Percentiles rank a stretch among this genome's conserved stretches.
phyloP scores from a whole-genome alignment of 2,888 invertebrate species.

The Acrocyrtus sp. region DNA sequence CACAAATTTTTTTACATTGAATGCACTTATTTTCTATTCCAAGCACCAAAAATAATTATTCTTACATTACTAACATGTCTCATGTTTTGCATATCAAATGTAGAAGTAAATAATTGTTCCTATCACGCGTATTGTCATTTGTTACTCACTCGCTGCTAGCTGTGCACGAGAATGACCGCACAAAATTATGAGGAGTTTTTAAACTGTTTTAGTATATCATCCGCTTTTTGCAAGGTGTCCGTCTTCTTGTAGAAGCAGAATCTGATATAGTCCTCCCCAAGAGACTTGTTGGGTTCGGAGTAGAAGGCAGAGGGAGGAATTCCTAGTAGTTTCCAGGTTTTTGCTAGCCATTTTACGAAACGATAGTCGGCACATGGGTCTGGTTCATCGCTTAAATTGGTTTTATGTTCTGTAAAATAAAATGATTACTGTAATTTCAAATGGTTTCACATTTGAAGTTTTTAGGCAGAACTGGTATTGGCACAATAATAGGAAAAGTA shows the following conservation, averaged over 20 bases:
- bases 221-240: slow-evolving; percentile 54
- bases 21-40: too few relatives aligned
- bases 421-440: too few relatives aligned
- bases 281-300: slow-evolving; percentile 67
- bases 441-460: too few relatives aligned
- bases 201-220: slow-evolving; percentile 53
- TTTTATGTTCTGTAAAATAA: slow-evolving; percentile 74
- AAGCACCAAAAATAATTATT: too few relatives aligned
- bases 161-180: too few relatives aligned
- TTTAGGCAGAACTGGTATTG: too few relatives aligned
- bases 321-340: slow-evolving; percentile 82
- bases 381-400: slow-evolving; percentile 76
- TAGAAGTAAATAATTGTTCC: too few relatives aligned
- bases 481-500: slow-evolving; percentile 66
- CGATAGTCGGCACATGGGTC: slow-evolving; percentile 86
- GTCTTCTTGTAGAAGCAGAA: slow-evolving; percentile 70
- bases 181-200: slow-evolving; percentile 32
- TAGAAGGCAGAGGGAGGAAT: slow-evolving; percentile 73
- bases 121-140: too few relatives aligned
- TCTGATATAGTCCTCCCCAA: slow-evolving; percentile 69
- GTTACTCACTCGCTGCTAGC: too few relatives aligned
- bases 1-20: too few relatives aligned
- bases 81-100: too few relatives aligned
- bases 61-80: too few relatives aligned
- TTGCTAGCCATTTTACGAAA: slow-evolving; percentile 96